phyloP scores from a whole-genome alignment of 2,888 invertebrate species.

The Nesidiocoris tenuis region DNA sequence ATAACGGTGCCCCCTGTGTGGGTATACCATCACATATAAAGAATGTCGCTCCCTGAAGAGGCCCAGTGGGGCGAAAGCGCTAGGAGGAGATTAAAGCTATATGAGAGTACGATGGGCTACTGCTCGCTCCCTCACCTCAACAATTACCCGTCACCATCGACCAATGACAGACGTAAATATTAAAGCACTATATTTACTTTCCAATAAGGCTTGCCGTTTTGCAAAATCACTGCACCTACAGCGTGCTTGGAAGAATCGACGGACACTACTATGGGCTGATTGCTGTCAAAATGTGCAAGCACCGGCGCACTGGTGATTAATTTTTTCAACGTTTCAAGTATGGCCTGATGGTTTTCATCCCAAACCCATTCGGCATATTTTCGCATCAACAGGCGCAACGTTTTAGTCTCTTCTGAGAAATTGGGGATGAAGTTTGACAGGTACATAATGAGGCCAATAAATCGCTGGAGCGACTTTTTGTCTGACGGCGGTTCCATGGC shows the following conservation, averaged over 20 bases:
- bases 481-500: background rate
- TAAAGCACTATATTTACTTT: too few relatives aligned
- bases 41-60: too few relatives aligned
- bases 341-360: background rate
- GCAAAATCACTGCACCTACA: background rate
- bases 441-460: slow-evolving; percentile 45
- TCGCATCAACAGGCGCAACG: background rate
- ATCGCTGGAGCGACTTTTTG: background rate
- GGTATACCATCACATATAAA: too few relatives aligned
- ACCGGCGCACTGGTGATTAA: background rate
- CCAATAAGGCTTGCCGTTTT: background rate
- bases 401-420: background rate
- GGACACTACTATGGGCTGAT: background rate
- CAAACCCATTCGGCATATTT: background rate
- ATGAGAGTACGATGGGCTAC: too few relatives aligned
- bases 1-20: too few relatives aligned
- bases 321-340: background rate
- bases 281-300: background rate
- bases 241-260: background rate
- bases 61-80: too few relatives aligned
- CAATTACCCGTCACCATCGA: too few relatives aligned
- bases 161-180: too few relatives aligned
- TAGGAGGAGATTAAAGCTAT: too few relatives aligned
- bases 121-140: too few relatives aligned
- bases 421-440: slow-evolving; percentile 49